A percentile compares a stretch with the other conserved stretches of the same genome.
Conservation (phyloP, 64 coral and sea anemone genomes). For the Montipora sp. region DNA sequence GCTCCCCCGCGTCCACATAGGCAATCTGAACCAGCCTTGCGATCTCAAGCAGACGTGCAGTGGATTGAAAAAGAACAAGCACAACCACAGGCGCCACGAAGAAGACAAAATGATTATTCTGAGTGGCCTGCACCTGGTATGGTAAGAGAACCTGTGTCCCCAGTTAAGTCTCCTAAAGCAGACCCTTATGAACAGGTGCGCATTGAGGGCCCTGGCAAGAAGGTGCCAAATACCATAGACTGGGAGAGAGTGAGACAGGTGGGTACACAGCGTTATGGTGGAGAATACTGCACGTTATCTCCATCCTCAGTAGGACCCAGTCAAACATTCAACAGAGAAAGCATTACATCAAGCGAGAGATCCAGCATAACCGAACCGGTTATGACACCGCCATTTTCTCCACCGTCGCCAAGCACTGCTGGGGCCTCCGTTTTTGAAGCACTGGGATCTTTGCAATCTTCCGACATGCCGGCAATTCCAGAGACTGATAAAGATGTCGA, state of each 20-base stretch:
- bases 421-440: conserved; percentile 57
- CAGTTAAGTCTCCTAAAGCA: not conserved
- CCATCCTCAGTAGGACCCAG: conserved; percentile 68
- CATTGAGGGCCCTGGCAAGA: conserved; percentile 63
- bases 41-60: not conserved
- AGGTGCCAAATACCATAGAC: not conserved
- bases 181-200: conserved; percentile 77
- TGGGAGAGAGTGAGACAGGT: conserved; percentile 7
- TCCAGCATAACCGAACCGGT: conserved; percentile 33
- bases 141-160: not conserved
- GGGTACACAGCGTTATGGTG: not conserved
- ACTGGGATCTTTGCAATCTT: conserved; percentile 10
- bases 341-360: conserved; percentile 47
- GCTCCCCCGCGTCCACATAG: not conserved
- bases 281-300: conserved; percentile 82
- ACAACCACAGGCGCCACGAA: conserved; percentile 35
- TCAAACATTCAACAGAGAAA: conserved; percentile 37
- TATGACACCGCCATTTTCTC: conserved; percentile 71
- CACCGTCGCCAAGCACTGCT: conserved; percentile 73
- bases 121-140: conserved; percentile 8
- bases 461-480: conserved; percentile 35
- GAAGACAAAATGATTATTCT: conserved; percentile 25
- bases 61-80: conserved; percentile 53
- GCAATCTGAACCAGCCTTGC: not conserved
- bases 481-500: conserved; percentile 27